A percentile compares a stretch with the other conserved stretches of the same genome.
These are phyloP conservation scores for Sphaerophoria taeniata DNA, from an alignment of 2,888 invertebrate genomes.

Conservation along the genomic window DNA sequence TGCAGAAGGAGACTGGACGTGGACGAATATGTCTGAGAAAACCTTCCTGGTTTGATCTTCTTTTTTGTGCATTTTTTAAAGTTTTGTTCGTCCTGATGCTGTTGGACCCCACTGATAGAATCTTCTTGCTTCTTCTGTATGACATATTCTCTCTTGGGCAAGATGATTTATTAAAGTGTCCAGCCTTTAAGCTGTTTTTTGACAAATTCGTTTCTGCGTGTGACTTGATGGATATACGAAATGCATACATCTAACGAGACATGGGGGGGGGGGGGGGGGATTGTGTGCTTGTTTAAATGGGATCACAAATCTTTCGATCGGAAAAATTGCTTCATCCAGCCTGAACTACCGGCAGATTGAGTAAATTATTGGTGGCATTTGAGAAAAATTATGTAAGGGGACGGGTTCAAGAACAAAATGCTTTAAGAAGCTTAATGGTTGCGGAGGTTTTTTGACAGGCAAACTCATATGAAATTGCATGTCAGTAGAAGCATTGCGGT, in stretches of 20 bases:
- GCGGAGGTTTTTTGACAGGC: conserved; percentile 19
- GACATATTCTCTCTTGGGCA: conserved; percentile 41
- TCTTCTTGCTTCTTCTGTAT: conserved; percentile 24
- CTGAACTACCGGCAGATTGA: conserved; percentile 69
- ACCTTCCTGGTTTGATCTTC: conserved; percentile 50
- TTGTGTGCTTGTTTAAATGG: conserved; percentile 34
- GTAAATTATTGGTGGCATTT: conserved; percentile 70
- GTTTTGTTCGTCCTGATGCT: conserved; percentile 2
- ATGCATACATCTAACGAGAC: too few species aligned
- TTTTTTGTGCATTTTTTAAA: neutral
- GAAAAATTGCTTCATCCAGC: conserved; percentile 54
- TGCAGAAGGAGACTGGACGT: neutral
- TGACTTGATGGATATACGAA: conserved; percentile 34
- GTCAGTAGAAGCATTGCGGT: neutral
- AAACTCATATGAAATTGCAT: conserved; percentile 59
- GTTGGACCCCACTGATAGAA: conserved; percentile 51
- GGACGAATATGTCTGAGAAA: conserved; percentile 19
- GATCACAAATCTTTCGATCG: conserved; percentile 73
- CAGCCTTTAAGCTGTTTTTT: conserved; percentile 63
- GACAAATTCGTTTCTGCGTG: conserved; percentile 69
- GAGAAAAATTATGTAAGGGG: conserved; percentile 19
- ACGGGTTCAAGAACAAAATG: conserved; percentile 28
- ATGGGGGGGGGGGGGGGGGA: neutral
- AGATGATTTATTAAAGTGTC: conserved; percentile 62
- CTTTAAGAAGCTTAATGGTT: conserved; percentile 9